Evolutionary conservation across 2,888 invertebrate genomes (phyloP).

Genomic region (Diarsia dahlii): DNA sequence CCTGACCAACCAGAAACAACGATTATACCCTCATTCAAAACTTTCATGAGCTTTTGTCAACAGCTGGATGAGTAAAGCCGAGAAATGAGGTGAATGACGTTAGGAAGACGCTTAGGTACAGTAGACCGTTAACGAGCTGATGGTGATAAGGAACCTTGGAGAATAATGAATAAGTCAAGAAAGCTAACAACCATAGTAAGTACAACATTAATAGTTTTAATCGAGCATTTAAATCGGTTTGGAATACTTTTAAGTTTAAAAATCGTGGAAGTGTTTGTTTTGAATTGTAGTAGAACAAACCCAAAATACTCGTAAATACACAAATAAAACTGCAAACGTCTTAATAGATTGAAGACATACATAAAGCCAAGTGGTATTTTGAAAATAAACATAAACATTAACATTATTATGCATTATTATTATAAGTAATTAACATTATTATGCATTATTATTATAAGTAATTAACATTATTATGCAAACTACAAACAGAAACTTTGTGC

Average conservation of each 20-base stretch:
- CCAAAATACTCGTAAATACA: background rate
- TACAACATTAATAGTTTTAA: background rate
- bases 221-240: conserved; percentile 1
- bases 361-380: background rate
- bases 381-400: too few relatives aligned
- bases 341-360: background rate
- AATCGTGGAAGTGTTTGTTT: background rate
- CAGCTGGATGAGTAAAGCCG: conserved; percentile 4
- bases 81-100: background rate
- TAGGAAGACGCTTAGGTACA: background rate
- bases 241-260: background rate
- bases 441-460: too few relatives aligned
- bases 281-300: background rate
- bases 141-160: background rate
- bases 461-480: background rate
- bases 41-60: background rate
- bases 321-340: background rate
- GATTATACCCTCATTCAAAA: background rate
- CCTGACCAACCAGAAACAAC: conserved; percentile 63
- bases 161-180: background rate
- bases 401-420: background rate
- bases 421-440: background rate
- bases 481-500: background rate
- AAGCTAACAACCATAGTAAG: background rate
- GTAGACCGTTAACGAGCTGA: background rate